These are phyloP conservation scores for Phenacoccus solenopsis DNA, from an alignment of 1,140 invertebrate species.

Conservation along the genomic window DNA sequence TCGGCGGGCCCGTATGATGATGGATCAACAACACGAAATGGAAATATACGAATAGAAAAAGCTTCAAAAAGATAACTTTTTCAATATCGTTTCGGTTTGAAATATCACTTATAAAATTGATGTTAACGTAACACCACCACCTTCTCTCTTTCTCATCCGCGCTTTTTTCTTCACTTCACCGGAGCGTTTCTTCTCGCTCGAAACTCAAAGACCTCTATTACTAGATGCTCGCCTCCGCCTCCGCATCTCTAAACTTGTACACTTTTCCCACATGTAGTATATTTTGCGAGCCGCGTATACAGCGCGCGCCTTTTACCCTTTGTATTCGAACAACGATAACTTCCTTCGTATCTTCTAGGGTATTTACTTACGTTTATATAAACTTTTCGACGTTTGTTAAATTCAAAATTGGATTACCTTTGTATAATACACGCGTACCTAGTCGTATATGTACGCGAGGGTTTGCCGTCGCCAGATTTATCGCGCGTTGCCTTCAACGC, in stretches of 20 bases:
- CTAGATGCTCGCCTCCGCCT: too few species aligned
- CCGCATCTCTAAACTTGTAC: not conserved
- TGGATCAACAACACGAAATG: not conserved
- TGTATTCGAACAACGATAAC: constrained; percentile 16
- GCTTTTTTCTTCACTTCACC: not conserved
- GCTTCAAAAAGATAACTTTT: constrained; percentile 14
- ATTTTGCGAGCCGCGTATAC: too few species aligned
- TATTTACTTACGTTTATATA: constrained; percentile 14
- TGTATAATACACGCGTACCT: not conserved
- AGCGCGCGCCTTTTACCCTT: not conserved
- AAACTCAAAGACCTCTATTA: not conserved
- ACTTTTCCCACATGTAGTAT: not conserved
- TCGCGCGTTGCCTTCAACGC: too few species aligned
- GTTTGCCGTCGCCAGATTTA: too few species aligned
- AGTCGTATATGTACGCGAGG: too few species aligned
- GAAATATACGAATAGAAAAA: not conserved
- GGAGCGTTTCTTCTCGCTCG: not conserved
- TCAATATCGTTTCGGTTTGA: constrained; percentile 15
- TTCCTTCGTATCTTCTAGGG: not conserved
- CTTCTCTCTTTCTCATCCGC: not conserved
- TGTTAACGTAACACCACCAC: constrained; percentile 8
- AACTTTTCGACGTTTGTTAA: constrained; percentile 4
- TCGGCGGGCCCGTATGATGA: not conserved
- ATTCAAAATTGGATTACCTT: constrained; percentile 2
- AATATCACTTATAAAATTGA: constrained; percentile 16